phyloP scores from a whole-genome alignment of 2,113 vertebrate species.

The Ctenodactylus gundi region DNA sequence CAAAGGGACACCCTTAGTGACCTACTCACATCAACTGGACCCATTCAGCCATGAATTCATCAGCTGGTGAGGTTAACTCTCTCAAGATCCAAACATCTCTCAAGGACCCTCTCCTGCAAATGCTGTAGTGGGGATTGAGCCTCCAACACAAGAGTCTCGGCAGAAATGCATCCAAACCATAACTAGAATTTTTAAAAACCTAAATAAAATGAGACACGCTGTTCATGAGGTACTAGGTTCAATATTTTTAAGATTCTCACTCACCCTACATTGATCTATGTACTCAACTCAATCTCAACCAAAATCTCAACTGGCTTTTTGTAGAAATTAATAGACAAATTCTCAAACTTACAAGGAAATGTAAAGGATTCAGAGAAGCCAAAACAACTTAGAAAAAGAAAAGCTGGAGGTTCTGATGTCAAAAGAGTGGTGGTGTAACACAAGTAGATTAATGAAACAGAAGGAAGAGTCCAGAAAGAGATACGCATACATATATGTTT shows the following conservation, averaged over 20 bases:
- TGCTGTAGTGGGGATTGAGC: not conserved
- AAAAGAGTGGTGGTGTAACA: not conserved
- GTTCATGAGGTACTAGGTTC: not conserved
- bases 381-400: not conserved
- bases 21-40: not conserved
- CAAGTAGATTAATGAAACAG: not conserved
- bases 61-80: not conserved
- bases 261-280: not conserved
- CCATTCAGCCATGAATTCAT: not conserved
- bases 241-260: not conserved
- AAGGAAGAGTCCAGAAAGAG: not conserved
- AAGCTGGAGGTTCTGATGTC: not conserved
- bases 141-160: not conserved
- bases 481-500: not conserved
- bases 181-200: not conserved
- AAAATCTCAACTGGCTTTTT: slow-evolving; percentile 7
- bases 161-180: not conserved
- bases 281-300: not conserved
- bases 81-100: not conserved
- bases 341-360: not conserved
- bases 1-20: not conserved
- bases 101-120: not conserved
- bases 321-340: not conserved
- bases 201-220: not conserved
- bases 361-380: not conserved